A percentile compares a stretch with the other conserved stretches of the same genome.
Evolutionary conservation across 2,888 invertebrate species (phyloP).

Genomic region (Invenusta paracnida): DNA sequence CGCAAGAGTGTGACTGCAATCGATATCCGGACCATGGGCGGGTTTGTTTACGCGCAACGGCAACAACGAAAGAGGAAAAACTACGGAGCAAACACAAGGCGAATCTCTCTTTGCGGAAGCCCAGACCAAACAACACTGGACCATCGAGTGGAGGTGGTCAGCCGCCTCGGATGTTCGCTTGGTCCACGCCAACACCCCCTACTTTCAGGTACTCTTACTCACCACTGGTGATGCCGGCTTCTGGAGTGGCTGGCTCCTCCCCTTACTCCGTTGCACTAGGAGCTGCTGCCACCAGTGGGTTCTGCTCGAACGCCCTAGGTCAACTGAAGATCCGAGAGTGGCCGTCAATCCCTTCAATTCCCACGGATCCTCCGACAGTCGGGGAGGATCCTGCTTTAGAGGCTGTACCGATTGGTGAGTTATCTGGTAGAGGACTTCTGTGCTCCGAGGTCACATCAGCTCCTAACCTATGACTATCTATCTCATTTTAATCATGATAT

Average conservation of each 20-base stretch:
- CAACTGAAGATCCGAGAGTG: background rate
- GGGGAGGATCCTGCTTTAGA: background rate
- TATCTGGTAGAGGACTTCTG: background rate
- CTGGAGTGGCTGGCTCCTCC: background rate
- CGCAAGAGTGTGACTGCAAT: slow-evolving; percentile 19
- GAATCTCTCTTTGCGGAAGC: background rate
- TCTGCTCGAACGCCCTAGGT: slow-evolving; percentile 28
- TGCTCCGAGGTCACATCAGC: too few species aligned
- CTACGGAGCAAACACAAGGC: background rate
- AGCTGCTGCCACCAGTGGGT: too few species aligned
- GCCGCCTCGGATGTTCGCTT: background rate
- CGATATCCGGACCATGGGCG: background rate
- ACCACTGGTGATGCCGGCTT: background rate
- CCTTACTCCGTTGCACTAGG: background rate
- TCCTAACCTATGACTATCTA: too few species aligned
- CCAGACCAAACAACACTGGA: background rate
- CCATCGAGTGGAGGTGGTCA: background rate
- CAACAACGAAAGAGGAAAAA: background rate
- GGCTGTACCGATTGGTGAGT: background rate
- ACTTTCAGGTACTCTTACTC: background rate
- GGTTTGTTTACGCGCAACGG: background rate
- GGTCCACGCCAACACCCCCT: background rate
- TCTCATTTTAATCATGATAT: too few species aligned
- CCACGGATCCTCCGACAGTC: background rate
- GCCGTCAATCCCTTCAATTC: slow-evolving; percentile 5